Evolutionary conservation across 2,888 invertebrate genomes (phyloP).

Genomic region (Cantharis nigra): DNA sequence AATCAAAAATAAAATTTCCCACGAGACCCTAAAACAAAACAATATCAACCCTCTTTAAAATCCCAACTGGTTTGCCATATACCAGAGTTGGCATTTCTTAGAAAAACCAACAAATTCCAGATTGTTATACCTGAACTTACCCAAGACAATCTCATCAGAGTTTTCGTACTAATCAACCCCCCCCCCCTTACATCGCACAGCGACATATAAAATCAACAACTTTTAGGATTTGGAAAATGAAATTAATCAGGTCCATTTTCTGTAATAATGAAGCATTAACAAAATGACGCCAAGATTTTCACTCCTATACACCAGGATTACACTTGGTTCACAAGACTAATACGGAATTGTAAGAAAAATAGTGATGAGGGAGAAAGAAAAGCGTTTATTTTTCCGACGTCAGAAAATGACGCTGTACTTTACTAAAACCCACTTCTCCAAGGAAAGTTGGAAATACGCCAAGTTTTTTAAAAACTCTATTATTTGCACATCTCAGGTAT

Average conservation of each 20-base stretch:
- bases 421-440: background rate
- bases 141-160: no score
- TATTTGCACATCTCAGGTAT: background rate
- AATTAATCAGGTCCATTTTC: background rate
- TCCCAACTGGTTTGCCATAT: no score
- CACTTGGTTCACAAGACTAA: no score
- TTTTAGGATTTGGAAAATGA: background rate
- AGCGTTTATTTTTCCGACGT: background rate
- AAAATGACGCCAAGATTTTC: no score
- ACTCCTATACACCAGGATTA: no score
- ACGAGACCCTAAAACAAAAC: no score
- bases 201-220: no score
- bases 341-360: background rate
- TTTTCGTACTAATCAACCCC: no score
- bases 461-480: background rate
- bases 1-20: no score
- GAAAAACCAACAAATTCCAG: background rate
- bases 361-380: background rate
- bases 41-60: no score
- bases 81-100: no score
- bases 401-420: background rate
- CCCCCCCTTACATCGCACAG: no score
- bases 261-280: background rate
- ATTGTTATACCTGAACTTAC: background rate
- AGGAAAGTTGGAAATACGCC: background rate